A percentile compares a stretch with the other conserved stretches of the same genome.
phyloP scores from a whole-genome alignment of 2,888 invertebrate species.

The Leucozona laternaria region DNA sequence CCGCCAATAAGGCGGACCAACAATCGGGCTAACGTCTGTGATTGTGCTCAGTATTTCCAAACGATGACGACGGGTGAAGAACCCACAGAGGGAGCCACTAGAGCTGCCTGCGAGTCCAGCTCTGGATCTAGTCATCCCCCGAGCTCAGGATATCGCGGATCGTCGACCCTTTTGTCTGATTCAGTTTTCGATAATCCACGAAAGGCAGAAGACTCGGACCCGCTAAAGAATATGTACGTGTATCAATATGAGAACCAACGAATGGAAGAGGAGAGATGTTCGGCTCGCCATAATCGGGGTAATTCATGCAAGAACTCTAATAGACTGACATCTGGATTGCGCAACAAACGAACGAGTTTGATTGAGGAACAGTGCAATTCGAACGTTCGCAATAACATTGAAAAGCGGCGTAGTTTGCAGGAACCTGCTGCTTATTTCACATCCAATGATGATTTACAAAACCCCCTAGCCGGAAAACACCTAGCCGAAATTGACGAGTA shows the following conservation, averaged over 20 bases:
- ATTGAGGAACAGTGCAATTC: conserved; percentile 87
- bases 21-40: conserved; percentile 84
- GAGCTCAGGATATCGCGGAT: conserved; percentile 93
- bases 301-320: conserved; percentile 80
- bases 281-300: conserved; percentile 86
- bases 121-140: conserved; percentile 89
- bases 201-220: conserved; percentile 80
- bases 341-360: conserved; percentile 91
- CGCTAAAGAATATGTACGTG: conserved; percentile 87
- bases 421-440: conserved; percentile 87
- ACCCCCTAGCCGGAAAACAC: conserved; percentile 76
- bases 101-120: conserved; percentile 78
- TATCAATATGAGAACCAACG: conserved; percentile 92
- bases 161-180: conserved; percentile 92
- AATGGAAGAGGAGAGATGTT: conserved; percentile 83
- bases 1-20: conserved; percentile 86
- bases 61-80: conserved; percentile 59
- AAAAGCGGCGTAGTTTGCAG: conserved; percentile 90
- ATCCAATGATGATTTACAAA: conserved; percentile 80
- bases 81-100: conserved; percentile 66
- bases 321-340: conserved; percentile 82
- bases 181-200: conserved; percentile 84
- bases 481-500: conserved; percentile 79
- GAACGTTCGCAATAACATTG: conserved; percentile 83
- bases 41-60: conserved; percentile 82